These are phyloP conservation scores for Sphaerolaimus hirsutus DNA, from an alignment of 2,888 invertebrate genomes.

Conservation along the genomic window DNA sequence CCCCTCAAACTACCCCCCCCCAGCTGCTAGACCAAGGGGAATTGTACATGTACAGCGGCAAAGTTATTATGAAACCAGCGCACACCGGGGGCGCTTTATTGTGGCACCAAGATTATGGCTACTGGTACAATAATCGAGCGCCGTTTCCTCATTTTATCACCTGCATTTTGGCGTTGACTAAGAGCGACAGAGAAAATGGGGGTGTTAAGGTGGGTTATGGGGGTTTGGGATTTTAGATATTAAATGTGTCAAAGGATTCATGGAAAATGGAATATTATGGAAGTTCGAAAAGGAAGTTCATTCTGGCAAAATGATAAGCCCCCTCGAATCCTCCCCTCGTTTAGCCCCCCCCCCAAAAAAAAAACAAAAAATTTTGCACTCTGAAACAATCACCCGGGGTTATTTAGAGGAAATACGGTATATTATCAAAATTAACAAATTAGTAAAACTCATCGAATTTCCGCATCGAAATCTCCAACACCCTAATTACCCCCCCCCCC, in stretches of 20 bases:
- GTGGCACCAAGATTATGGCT: neutral
- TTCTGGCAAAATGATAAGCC: too few relatives aligned
- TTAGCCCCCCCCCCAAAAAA: too few relatives aligned
- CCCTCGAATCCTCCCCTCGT: too few relatives aligned
- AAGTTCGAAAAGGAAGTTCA: too few relatives aligned
- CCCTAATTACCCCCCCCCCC: neutral
- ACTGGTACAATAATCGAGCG: neutral
- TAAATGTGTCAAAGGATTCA: neutral
- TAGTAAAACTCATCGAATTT: too few relatives aligned
- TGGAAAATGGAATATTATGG: too few relatives aligned
- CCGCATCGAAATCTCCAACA: too few relatives aligned
- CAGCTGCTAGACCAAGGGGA: neutral
- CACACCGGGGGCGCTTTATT: neutral
- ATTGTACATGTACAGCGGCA: neutral
- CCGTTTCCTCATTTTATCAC: constrained; percentile 1
- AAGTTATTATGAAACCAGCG: neutral
- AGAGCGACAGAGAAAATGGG: neutral
- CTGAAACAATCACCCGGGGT: too few relatives aligned
- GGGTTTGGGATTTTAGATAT: neutral
- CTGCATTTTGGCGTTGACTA: neutral
- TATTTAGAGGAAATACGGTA: too few relatives aligned
- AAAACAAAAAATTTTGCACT: too few relatives aligned
- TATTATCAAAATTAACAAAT: too few relatives aligned
- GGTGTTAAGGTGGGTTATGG: neutral
- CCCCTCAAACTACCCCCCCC: too few relatives aligned